Base-by-base conservation (phyloP, 2,113 vertebrate species). In the Petrocephalus zakoni region DNA sequence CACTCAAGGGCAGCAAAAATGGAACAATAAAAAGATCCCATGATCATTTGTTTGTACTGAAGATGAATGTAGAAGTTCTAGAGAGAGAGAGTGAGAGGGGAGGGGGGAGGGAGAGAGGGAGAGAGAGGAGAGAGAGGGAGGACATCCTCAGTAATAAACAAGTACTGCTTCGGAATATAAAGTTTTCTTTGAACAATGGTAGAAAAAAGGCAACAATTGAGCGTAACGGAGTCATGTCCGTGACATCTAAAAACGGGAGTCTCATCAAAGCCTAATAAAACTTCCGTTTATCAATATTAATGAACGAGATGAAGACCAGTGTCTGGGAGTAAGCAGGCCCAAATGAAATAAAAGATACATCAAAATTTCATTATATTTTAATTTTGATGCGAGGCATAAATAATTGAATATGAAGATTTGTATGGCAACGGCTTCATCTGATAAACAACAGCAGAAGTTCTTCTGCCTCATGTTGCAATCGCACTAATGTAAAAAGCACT, bases 281-380 rank as follows among this genome's bases (percentile, higher is more conserved):
- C 85, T 56, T 46, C 52, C 6, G 13, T 87, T 87, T 29, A 87
- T 64, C 34, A 46, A 68, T 87, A 87, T 87, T 51, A 13, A 64
- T 68, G 22, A 64, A 25, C 15, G 47, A 29, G 56, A 87, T 52
- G 42, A 87, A 29, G 22, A 46, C 47, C 87, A 22, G 61, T 53
- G 47, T 72, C 29, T 37, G 56, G 49, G 25, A 72, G 46, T 72
- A 68, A 51, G 47, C 42, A 72, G 22, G 61, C 61, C 29, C 15
- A 34, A 25, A 49, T 75, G 42, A 72, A 72, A 87, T 68, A 72
- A 68, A 72, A 72, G 58, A 52, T 49, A 72, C 37, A 49, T 68
- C n/a, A 87, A 64, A 5, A 68, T 87, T 72, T 68, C 46, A 49
- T 72, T 87, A 25, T 47, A 19, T 72, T 72, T 87, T 34, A 72